Percentiles rank a stretch among this genome's conserved stretches.
phyloP scores from a whole-genome alignment of 2,888 invertebrate species.

The Troides aeacus region DNA sequence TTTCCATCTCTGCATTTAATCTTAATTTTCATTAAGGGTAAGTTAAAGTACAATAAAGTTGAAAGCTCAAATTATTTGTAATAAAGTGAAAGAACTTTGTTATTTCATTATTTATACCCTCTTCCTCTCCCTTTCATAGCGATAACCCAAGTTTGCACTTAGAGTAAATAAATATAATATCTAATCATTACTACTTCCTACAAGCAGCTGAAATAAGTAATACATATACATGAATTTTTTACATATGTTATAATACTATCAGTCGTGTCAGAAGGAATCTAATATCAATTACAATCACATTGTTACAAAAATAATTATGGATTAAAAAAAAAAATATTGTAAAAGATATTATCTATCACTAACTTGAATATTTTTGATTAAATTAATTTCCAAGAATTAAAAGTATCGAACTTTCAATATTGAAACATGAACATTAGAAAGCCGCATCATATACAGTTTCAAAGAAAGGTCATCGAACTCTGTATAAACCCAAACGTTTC shows the following conservation, averaged over 20 bases:
- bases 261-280: too few species aligned
- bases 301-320: too few species aligned
- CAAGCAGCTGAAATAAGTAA: too few species aligned
- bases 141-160: neutral
- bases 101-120: neutral
- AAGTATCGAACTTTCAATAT: neutral
- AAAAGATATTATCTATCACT: too few species aligned
- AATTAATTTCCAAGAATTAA: neutral
- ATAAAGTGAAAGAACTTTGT: neutral
- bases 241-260: too few species aligned
- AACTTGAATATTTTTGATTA: too few species aligned
- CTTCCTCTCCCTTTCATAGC: neutral
- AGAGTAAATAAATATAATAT: neutral
- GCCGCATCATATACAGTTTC: neutral
- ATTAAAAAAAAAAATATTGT: too few species aligned
- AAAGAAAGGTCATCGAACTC: neutral
- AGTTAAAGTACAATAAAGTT: neutral
- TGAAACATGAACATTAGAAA: too few species aligned
- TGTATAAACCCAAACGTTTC: neutral
- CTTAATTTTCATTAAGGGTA: constrained; percentile 4
- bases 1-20: constrained; percentile 2
- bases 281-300: too few species aligned
- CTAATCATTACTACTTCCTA: neutral
- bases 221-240: too few species aligned
- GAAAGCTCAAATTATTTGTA: neutral